Percentiles rank a stretch among this genome's conserved stretches.
phyloP scores from a whole-genome alignment of 2,113 vertebrate species.

The Mormyrus lacerda region DNA sequence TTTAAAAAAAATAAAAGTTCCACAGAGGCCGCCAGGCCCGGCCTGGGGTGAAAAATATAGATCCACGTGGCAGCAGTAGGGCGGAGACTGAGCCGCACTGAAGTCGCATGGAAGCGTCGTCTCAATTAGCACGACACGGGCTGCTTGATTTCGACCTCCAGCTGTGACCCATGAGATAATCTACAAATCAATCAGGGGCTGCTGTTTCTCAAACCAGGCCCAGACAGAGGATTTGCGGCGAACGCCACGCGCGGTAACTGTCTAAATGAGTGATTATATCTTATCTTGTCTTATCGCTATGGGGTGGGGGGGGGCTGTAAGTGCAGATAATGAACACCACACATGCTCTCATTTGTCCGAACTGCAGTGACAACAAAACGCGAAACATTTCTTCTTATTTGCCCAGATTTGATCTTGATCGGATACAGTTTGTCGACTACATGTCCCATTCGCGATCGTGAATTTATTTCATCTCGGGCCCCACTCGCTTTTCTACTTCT shows the following conservation, averaged over 20 bases:
- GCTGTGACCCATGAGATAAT: not conserved
- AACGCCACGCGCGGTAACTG: conserved; percentile 32
- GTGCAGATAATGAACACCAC: conserved; percentile 28
- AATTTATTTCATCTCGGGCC: not conserved
- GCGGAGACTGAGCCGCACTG: too few relatives aligned
- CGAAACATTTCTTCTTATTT: conserved; percentile 32
- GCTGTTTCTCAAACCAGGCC: conserved; percentile 20
- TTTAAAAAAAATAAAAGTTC: not conserved
- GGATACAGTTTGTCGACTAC: conserved; percentile 19
- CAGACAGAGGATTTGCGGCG: conserved; percentile 37
- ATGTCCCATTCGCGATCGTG: not conserved
- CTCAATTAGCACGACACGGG: not conserved
- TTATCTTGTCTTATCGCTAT: conserved; percentile 47
- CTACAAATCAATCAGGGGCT: not conserved
- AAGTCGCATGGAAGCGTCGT: not conserved
- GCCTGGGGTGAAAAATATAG: not conserved
- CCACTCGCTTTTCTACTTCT: not conserved
- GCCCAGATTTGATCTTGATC: conserved; percentile 14
- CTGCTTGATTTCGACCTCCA: not conserved
- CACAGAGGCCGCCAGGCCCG: not conserved
- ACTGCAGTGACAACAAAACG: conserved; percentile 28
- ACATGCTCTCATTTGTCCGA: conserved; percentile 27
- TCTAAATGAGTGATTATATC: conserved; percentile 45
- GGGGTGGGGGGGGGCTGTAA: conserved; percentile 33
- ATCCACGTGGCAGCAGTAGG: not conserved